These are phyloP conservation scores for Adoxophyes honmai DNA, from an alignment of 1,140 invertebrate genomes.

Conservation along the genomic window DNA sequence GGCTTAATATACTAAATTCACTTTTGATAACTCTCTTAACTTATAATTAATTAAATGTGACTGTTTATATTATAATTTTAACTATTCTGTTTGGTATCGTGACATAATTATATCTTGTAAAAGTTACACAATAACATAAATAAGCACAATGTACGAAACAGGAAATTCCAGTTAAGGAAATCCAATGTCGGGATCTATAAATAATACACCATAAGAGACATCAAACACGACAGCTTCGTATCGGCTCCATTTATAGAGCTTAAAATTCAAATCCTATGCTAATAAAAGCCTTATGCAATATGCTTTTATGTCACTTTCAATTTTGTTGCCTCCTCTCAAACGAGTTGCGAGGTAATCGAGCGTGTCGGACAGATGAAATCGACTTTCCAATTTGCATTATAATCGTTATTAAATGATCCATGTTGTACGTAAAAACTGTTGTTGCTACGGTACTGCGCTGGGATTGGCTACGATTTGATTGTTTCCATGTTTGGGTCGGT, in stretches of 20 bases:
- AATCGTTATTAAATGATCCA: slow-evolving; percentile 15
- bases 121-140: too few relatives aligned
- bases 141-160: too few relatives aligned
- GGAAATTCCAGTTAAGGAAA: too few relatives aligned
- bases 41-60: too few relatives aligned
- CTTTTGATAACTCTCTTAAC: too few relatives aligned
- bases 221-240: background rate
- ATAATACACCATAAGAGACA: too few relatives aligned
- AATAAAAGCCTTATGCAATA: slow-evolving; percentile 7
- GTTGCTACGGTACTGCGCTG: background rate
- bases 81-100: too few relatives aligned
- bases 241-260: background rate
- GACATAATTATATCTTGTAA: too few relatives aligned
- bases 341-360: slow-evolving; percentile 2
- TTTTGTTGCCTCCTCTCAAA: slow-evolving; percentile 10
- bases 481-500: background rate
- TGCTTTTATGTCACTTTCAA: slow-evolving; percentile 14
- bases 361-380: slow-evolving; percentile 13
- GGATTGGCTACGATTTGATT: background rate
- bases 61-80: too few relatives aligned
- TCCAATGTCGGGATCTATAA: too few relatives aligned
- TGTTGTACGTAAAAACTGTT: slow-evolving; percentile 4
- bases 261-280: background rate
- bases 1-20: too few relatives aligned
- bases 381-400: slow-evolving; percentile 15